Evolutionary conservation across 2,797 vertebrate genomes (phyloP).

Genomic region (Leptodactylus fallax): DNA sequence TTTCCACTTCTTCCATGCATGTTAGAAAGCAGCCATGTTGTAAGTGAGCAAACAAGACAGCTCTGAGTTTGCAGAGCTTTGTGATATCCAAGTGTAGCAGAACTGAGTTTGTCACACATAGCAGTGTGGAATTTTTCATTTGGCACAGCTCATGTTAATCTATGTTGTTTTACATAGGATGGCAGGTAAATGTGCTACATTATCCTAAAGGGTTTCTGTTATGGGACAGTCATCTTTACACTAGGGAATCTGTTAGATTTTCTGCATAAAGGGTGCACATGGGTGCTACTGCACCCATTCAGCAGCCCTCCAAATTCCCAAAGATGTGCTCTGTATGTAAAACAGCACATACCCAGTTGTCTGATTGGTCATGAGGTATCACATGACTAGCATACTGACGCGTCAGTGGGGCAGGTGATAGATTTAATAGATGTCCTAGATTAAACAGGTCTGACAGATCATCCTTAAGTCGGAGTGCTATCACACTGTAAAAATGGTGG

Average conservation of each 20-base stretch:
- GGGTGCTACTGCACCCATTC: background rate
- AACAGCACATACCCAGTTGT: background rate
- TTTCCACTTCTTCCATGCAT: background rate
- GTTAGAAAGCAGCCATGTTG: conserved; percentile 10
- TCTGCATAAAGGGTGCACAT: background rate
- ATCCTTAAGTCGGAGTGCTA: background rate
- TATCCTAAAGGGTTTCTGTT: background rate
- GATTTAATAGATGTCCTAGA: background rate
- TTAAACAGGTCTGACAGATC: background rate
- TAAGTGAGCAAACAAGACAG: background rate
- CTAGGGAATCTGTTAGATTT: background rate
- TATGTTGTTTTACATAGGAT: background rate
- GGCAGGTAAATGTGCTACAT: background rate
- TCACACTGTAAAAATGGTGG: background rate
- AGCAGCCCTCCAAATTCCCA: background rate
- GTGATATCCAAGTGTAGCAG: background rate
- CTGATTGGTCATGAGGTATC: background rate
- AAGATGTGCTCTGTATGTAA: background rate
- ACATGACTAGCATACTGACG: background rate
- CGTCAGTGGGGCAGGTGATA: background rate
- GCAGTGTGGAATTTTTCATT: background rate
- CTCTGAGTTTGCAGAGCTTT: background rate
- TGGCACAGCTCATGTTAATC: background rate
- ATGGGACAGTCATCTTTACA: background rate
- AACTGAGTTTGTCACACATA: background rate